Evolutionary conservation across 2,797 vertebrate species (phyloP), one percentile per base, ranked within the genome.

Genomic region (Pempheris klunzingeri): DNA sequence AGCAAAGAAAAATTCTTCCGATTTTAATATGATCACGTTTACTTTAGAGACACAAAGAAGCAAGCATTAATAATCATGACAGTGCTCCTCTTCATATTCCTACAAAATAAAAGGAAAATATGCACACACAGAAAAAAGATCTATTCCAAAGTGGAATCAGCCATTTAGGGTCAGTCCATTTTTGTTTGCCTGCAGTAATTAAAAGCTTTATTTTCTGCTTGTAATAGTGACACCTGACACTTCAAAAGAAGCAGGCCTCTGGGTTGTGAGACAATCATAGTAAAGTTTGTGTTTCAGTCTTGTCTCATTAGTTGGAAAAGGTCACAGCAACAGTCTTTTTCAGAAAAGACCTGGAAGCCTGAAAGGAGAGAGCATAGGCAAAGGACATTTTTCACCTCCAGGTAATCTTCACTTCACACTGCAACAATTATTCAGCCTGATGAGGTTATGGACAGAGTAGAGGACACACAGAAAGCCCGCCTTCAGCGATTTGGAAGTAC

Each of bases 371-470:
- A 75, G 73, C 57, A 46, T 2, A n/a, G 55, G 14, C 70, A 79
- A 71, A 83, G 82, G 81, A 84, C 78, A 82, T 88, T 84, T 84
- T 76, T 90, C 70, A 89, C 86, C 88, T 89, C 46, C 76, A 86
- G 89, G 93, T 88, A 86, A 88, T 83, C 82, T 82, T 85, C 78
- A 69, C 57, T 57, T 61, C 11, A 34, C 74, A 74, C 80, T 32
- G 72, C 61, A 83, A 88, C 85, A 90, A 92, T 91, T 87, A 91
- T 90, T 92, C 87, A 90, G 83, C 71, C 70, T 86, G 87, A 88
- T 90, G 89, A 88, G 90, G 88, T 87, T 83, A 85, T 84, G 85
- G 87, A 84, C 78, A 68, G 63, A 83, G 78, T 54, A 70, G 80
- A 90, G 88, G 84, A 90, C 87, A 84, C 65, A 30, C 49, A 5